Conservation (phyloP, 2,113 vertebrate genomes). For the Laterallus jamaicensis region DNA sequence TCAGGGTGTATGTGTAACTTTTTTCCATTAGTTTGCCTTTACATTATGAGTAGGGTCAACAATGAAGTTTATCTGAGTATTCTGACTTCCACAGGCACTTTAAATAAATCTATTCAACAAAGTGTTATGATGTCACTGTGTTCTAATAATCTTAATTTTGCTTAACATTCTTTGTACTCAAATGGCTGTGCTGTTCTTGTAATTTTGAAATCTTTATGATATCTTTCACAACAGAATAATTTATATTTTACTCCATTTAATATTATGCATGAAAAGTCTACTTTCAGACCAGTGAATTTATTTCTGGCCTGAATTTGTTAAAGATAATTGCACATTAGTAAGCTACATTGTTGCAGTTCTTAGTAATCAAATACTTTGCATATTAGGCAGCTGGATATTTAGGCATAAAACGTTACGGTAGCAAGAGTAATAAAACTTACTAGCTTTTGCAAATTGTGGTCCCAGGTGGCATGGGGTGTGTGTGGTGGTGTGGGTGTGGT, state of each 20-base stretch:
- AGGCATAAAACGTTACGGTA: conserved; percentile 29
- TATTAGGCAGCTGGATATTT: conserved; percentile 46
- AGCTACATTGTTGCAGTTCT: conserved; percentile 4
- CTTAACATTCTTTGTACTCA: conserved; percentile 16
- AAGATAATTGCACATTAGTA: neutral
- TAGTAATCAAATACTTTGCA: conserved; percentile 48
- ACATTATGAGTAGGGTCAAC: neutral
- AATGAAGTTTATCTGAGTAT: neutral
- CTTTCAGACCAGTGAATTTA: conserved; percentile 18
- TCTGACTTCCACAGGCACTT: neutral
- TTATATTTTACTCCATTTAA: neutral
- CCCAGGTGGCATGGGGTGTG: neutral
- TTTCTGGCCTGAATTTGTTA: conserved; percentile 56
- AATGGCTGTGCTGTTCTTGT: neutral
- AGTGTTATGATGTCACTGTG: neutral
- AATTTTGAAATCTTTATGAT: conserved; percentile 45
- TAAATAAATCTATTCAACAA: neutral
- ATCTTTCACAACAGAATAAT: conserved; percentile 31
- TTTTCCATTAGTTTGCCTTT: neutral
- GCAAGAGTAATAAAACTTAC: neutral
- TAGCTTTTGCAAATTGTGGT: neutral
- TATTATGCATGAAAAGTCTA: conserved; percentile 24
- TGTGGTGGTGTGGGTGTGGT: neutral
- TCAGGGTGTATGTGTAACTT: neutral
- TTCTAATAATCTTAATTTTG: neutral